Evolutionary conservation across 2,888 invertebrate species (phyloP).

Genomic region (Drosophila helvetica): DNA sequence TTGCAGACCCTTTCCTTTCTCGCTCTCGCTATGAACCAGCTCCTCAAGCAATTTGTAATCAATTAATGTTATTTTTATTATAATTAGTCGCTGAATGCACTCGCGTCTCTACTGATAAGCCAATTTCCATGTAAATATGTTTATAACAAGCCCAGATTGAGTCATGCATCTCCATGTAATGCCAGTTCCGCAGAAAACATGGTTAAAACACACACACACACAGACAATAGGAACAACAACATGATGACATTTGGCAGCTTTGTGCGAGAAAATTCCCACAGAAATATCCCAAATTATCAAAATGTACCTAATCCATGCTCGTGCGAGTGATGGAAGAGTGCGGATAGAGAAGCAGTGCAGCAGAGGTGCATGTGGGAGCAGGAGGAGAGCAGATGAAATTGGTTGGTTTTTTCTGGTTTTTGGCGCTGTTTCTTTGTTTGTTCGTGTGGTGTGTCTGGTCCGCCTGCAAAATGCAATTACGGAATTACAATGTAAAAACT

Average conservation of each 20-base stretch:
- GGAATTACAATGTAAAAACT: conserved; percentile 71
- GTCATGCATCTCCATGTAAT: conserved; percentile 24
- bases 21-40: neutral
- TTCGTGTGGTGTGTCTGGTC: conserved; percentile 42
- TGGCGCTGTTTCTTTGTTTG: conserved; percentile 11
- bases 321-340: neutral
- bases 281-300: conserved; percentile 32
- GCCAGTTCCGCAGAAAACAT: conserved; percentile 1
- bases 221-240: conserved; percentile 5
- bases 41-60: conserved; percentile 57
- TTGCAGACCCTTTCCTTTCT: conserved; percentile 1
- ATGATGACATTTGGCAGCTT: conserved; percentile 30
- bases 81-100: conserved; percentile 35
- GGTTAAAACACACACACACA: neutral
- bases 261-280: conserved; percentile 53
- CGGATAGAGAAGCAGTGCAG: neutral
- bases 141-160: conserved; percentile 19
- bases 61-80: conserved; percentile 60
- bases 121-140: conserved; percentile 33
- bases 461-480: conserved; percentile 61
- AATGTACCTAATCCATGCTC: conserved; percentile 18
- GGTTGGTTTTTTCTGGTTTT: conserved; percentile 28
- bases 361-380: neutral
- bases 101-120: conserved; percentile 27
- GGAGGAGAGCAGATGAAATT: neutral